These are phyloP conservation scores for Procambarus clarkii DNA, from an alignment of 1,140 invertebrate species.

Conservation along the genomic window DNA sequence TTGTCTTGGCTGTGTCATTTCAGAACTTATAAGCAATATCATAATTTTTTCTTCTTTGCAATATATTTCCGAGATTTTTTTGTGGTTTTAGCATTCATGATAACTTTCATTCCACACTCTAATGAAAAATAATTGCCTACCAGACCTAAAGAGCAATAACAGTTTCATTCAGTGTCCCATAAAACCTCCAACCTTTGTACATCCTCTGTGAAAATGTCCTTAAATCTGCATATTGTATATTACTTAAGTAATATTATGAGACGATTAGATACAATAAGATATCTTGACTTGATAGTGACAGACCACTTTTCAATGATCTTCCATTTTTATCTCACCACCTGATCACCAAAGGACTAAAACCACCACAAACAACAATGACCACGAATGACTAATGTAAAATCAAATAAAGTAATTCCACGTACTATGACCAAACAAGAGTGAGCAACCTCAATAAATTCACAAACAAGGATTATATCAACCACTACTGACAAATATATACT, in stretches of 20 bases:
- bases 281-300: neutral
- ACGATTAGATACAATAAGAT: neutral
- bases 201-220: neutral
- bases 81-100: neutral
- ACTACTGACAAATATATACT: neutral
- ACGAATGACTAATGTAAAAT: neutral
- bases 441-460: neutral
- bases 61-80: neutral
- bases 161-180: neutral
- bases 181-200: neutral
- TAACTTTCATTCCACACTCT: neutral
- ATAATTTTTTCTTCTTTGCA: slow-evolving; percentile 24
- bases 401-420: neutral
- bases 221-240: neutral
- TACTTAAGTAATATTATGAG: neutral
- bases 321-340: neutral
- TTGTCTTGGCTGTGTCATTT: slow-evolving; percentile 52
- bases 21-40: slow-evolving; percentile 19
- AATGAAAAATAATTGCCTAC: neutral
- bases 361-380: neutral
- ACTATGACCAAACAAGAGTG: neutral
- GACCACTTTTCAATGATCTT: neutral
- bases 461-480: slow-evolving; percentile 6
- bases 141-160: neutral
- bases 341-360: neutral